Base-by-base conservation (phyloP, 1,140 invertebrate genomes). In the Batillaria attramentaria region DNA sequence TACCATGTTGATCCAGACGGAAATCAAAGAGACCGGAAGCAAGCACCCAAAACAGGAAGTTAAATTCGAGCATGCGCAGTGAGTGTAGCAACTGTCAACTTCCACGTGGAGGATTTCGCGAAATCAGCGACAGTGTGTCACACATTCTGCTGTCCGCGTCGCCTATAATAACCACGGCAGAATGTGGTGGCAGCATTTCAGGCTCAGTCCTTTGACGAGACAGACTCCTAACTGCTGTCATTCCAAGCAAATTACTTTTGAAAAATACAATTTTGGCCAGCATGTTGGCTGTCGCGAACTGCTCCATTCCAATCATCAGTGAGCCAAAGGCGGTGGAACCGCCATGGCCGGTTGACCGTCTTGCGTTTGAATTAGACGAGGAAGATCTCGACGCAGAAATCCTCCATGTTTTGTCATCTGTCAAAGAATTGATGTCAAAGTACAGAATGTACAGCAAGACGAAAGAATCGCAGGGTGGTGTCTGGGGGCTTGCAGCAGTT, bases 401-500 rank as follows among this genome's bases (percentile, higher is more conserved):
- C n/a, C 13, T 33, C 18, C 60, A 72, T 31, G 50, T 80, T 2
- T 70, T 72, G 18, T 70, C 75, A 10, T 80, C 79, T 35, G 81
- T 87, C 37, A 87, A 82, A 78, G 78, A 82, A 60, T 77, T 89
- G 39, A 78, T 89, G 18, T 78, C 79, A 31, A 87, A 85, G 77
- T 89, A 89, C 70, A 86, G 78, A 76, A 87, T 84, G 80, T 84
- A 84, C 54, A 84, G 79, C 35, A 84, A 81, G 35, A 31, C 75
- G 39, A 60, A 33, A 1, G 74, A 78, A 3, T 50, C 72, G 0
- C 77, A n/a, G 75, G 43, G 86, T 83, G 37, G 80, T 83, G 33
- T 86, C 87, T 2, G 87, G 87, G 16, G 87, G 87, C 54, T 68
- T 89, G 20, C 87, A 89, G 60, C 87, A 89, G 39, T 86, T 83